A percentile compares a stretch with the other conserved stretches of the same genome.
phyloP scores from a whole-genome alignment of 35 echinoderm and acorn worm species.

The Hemicentrotus pulcherrimus region DNA sequence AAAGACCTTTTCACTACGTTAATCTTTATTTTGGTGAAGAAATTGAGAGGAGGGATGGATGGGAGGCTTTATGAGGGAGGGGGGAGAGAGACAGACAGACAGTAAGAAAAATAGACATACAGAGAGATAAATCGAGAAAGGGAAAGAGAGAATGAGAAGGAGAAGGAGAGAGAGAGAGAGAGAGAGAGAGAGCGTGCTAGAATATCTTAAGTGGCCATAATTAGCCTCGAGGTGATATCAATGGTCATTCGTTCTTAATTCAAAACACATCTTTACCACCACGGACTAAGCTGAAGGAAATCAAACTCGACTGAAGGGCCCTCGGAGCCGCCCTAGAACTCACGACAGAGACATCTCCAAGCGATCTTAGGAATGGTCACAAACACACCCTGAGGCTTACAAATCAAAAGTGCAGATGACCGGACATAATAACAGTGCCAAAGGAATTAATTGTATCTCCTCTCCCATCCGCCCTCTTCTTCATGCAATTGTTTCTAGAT shows the following conservation, averaged over 20 bases:
- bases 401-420: slow-evolving; percentile 12
- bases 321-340: neutral
- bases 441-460: neutral
- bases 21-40: too few species aligned
- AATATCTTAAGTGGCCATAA: neutral
- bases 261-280: neutral
- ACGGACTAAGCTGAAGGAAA: neutral
- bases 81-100: too few species aligned
- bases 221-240: neutral
- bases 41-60: too few species aligned
- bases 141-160: too few species aligned
- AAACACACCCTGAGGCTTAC: neutral
- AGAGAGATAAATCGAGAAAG: too few species aligned
- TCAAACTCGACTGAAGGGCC: neutral
- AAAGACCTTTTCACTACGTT: too few species aligned
- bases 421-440: neutral
- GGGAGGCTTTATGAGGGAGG: too few species aligned
- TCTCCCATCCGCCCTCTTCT: neutral
- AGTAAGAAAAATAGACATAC: too few species aligned
- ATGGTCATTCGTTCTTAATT: neutral
- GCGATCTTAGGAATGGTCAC: neutral
- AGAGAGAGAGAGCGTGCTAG: neutral
- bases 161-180: too few species aligned
- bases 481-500: neutral
- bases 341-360: neutral